Percentiles rank a stretch among this genome's conserved stretches.
These are phyloP conservation scores for Apistogramma diplotaenia DNA, from an alignment of 2,113 vertebrate genomes.

Conservation along the genomic window DNA sequence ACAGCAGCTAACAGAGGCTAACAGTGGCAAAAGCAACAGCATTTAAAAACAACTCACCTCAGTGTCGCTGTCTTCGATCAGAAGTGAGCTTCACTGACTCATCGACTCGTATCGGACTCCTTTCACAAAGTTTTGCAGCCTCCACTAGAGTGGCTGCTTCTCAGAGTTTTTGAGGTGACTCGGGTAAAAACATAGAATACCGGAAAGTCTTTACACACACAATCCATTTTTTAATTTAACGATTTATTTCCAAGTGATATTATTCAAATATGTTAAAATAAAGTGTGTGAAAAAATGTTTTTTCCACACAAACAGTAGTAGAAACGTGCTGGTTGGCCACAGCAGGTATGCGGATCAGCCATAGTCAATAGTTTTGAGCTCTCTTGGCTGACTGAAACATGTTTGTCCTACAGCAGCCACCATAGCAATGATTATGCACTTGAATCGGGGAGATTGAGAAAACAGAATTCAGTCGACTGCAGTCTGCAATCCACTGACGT, in stretches of 20 bases:
- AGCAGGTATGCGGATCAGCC: background rate
- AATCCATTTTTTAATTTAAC: no score
- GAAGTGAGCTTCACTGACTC: no score
- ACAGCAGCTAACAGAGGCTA: background rate
- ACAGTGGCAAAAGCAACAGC: no score
- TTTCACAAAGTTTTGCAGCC: no score
- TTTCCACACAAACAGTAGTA: background rate
- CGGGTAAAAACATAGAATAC: background rate
- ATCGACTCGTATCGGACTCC: no score
- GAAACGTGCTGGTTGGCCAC: background rate
- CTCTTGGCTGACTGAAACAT: background rate
- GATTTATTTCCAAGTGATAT: no score
- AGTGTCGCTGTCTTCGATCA: no score
- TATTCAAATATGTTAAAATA: no score
- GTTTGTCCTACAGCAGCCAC: background rate
- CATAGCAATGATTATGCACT: background rate
- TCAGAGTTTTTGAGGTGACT: background rate
- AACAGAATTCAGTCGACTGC: background rate
- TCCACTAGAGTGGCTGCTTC: no score
- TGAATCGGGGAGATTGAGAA: background rate
- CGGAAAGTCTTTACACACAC: background rate
- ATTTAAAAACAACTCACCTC: no score
- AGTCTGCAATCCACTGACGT: background rate
- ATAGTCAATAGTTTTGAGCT: background rate
- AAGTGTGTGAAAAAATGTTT: background rate